Conservation (phyloP, 2,113 vertebrate genomes). For the Cyprinodon brontotheroides region DNA sequence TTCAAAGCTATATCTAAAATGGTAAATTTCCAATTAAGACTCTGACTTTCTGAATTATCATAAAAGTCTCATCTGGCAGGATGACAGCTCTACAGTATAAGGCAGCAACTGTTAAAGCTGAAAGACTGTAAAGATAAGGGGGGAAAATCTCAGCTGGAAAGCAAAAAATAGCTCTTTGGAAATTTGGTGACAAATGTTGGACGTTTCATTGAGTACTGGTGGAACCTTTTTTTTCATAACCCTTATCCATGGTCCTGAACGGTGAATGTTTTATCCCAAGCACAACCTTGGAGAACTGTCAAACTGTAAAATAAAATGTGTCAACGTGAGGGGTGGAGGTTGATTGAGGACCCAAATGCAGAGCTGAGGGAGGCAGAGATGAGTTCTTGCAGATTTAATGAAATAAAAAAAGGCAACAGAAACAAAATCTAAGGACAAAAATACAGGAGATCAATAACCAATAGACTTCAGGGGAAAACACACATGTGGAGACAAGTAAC, state of each 20-base stretch:
- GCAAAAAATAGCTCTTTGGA: neutral
- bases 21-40: constrained; percentile 5
- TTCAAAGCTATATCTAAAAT: constrained; percentile 18
- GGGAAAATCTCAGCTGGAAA: constrained; percentile 11
- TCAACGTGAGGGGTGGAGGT: too few relatives aligned
- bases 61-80: constrained; percentile 31
- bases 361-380: too few relatives aligned
- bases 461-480: too few relatives aligned
- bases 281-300: constrained; percentile 5
- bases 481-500: too few relatives aligned
- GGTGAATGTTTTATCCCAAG: constrained; percentile 2
- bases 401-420: too few relatives aligned
- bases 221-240: neutral
- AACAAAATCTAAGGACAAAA: too few relatives aligned
- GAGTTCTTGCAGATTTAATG: too few relatives aligned
- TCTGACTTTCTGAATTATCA: constrained; percentile 18
- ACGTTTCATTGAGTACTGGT: constrained; percentile 8
- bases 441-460: too few relatives aligned
- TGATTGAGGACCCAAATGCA: too few relatives aligned
- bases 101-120: constrained; percentile 27
- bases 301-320: neutral
- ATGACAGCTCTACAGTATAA: constrained; percentile 28
- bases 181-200: constrained; percentile 17
- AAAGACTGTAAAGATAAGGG: constrained; percentile 24
- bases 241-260: constrained; percentile 13